Percentiles rank a stretch among this genome's conserved stretches.
phyloP scores from a whole-genome alignment of 1,140 invertebrate species.

The Rhopalosiphum maidis region DNA sequence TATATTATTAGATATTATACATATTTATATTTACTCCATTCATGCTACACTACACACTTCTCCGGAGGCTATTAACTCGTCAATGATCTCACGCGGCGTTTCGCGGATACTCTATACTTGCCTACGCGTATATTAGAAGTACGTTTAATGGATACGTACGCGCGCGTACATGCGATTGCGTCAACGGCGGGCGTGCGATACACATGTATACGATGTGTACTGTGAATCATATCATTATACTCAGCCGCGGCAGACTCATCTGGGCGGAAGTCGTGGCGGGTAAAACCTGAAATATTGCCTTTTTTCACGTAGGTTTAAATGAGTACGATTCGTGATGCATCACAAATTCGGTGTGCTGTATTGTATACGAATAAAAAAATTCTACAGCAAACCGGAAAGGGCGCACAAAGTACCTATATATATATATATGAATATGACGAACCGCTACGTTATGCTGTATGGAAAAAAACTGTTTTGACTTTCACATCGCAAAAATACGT shows the following conservation, averaged over 20 bases:
- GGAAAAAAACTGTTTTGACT: not conserved
- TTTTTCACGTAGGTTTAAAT: slow-evolving; percentile 1
- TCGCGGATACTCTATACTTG: not conserved
- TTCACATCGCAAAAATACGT: not conserved
- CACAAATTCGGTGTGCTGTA: not conserved
- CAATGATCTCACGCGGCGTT: slow-evolving; percentile 36
- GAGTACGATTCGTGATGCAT: slow-evolving; percentile 1
- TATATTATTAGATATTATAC: not conserved
- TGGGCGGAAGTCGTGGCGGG: not conserved
- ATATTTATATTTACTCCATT: not conserved
- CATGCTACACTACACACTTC: not conserved
- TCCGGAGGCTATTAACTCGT: slow-evolving; percentile 29
- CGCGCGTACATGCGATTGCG: not conserved
- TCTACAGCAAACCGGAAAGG: not conserved
- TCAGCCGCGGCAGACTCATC: not conserved
- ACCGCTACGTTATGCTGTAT: not conserved
- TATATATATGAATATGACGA: not conserved
- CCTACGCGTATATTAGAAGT: not conserved
- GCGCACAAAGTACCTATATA: not conserved
- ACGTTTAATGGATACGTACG: not conserved
- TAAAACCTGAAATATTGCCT: slow-evolving; percentile 5
- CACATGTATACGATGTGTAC: not conserved
- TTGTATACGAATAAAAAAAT: not conserved
- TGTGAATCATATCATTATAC: not conserved
- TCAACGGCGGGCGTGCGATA: not conserved